Evolutionary conservation across 2,113 vertebrate genomes (phyloP).

Genomic region (Spea bombifrons): DNA sequence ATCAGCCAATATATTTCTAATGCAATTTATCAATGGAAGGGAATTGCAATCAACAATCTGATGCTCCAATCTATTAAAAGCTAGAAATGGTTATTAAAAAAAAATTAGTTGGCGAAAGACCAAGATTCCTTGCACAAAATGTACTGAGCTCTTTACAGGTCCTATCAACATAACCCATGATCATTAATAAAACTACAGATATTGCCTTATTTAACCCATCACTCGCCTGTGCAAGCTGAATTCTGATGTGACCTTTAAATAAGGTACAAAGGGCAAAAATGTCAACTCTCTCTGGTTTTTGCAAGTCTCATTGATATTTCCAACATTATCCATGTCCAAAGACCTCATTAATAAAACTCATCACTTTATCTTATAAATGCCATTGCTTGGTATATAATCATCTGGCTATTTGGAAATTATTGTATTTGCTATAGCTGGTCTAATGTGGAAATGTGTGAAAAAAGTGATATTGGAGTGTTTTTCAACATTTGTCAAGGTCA

Average conservation of each 20-base stretch:
- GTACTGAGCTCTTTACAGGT: slow-evolving; percentile 5
- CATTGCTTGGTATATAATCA: not conserved
- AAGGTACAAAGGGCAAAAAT: slow-evolving; percentile 16
- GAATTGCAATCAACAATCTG: slow-evolving; percentile 26
- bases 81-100: slow-evolving; percentile 32
- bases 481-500: not conserved
- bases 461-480: not conserved
- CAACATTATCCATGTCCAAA: slow-evolving; percentile 5
- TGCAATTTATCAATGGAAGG: slow-evolving; percentile 44
- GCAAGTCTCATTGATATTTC: slow-evolving; percentile 29
- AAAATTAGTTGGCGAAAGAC: slow-evolving; percentile 25
- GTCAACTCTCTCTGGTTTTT: slow-evolving; percentile 20
- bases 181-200: slow-evolving; percentile 20
- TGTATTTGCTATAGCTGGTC: not conserved
- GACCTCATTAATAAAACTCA: slow-evolving; percentile 34
- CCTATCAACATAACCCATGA: slow-evolving; percentile 19
- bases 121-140: slow-evolving; percentile 9
- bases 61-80: slow-evolving; percentile 36
- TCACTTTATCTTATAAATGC: not conserved
- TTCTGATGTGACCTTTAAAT: slow-evolving; percentile 25
- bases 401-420: not conserved
- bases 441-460: not conserved
- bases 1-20: slow-evolving; percentile 43
- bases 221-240: not conserved
- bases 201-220: slow-evolving; percentile 33